Evolutionary conservation across 2,888 invertebrate genomes (phyloP), one percentile per base, ranked within the genome.

Genomic region (Alitta virens): DNA sequence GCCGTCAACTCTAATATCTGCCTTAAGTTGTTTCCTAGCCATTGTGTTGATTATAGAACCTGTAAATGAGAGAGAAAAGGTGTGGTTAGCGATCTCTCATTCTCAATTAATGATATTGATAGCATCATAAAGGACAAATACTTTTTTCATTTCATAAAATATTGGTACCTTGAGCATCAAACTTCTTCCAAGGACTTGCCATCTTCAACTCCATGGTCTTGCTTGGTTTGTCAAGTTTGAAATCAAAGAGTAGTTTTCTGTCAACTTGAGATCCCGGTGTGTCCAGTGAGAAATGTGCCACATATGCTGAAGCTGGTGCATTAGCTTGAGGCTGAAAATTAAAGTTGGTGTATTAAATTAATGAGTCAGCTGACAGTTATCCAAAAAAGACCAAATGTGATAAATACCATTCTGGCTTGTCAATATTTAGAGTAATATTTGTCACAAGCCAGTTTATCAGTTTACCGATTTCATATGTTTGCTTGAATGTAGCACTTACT

Each of bases 331-430:
- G 46, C 57, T 57, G 77, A 63, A 23, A 68, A 63, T n/a, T n/a
- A n/a, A n/a, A n/a, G n/a, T n/a, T n/a, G n/a, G n/a, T n/a, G n/a
- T n/a, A n/a, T n/a, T n/a, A n/a, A n/a, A n/a, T n/a, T n/a, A n/a
- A n/a, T n/a, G n/a, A n/a, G n/a, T n/a, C n/a, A n/a, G n/a, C n/a
- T n/a, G n/a, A n/a, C n/a, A n/a, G n/a, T n/a, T n/a, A n/a, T n/a
- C n/a, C n/a, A n/a, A n/a, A n/a, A n/a, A n/a, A 95, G 85, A 0
- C 94, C 95, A 18, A 92, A 86, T 0, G 91, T 87, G 65, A 87
- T 87, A 71, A 91, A 91, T 50, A 93, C 33, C 2, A 67, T 63
- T 72, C 65, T 9, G 81, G 77, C 0, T 78, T 75, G 68, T 84
- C 84, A 2, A 72, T 66, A 2, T 74, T 68, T 0, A 84, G 67